Percentiles rank a stretch among this genome's conserved stretches.
These are phyloP conservation scores for Cremastobaeus sp. DNA, from an alignment of 2,888 invertebrate species.

Conservation along the genomic window DNA sequence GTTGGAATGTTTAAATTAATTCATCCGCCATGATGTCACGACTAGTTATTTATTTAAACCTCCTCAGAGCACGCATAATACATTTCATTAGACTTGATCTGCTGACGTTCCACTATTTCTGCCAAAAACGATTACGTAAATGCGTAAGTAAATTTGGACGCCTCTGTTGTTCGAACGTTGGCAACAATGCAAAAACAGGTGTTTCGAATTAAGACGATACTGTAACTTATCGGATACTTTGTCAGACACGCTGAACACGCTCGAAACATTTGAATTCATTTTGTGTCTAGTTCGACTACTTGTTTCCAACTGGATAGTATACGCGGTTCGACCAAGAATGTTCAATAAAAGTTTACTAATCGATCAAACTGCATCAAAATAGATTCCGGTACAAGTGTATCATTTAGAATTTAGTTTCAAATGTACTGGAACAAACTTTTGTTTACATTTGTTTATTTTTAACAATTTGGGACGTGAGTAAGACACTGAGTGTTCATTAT, in stretches of 20 bases:
- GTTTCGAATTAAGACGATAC: constrained; percentile 39
- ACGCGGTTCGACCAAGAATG: no score
- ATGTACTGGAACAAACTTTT: no score
- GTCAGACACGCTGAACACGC: constrained; percentile 43
- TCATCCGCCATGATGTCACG: not conserved
- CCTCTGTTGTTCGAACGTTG: constrained; percentile 26
- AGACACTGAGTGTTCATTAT: no score
- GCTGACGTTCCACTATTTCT: constrained; percentile 28
- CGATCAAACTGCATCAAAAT: no score
- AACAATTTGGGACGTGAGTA: no score
- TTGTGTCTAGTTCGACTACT: constrained; percentile 20
- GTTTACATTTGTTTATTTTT: no score
- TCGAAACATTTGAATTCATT: constrained; percentile 30
- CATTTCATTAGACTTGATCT: not conserved
- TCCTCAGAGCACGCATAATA: not conserved
- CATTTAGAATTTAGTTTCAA: no score
- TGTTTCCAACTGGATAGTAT: not conserved
- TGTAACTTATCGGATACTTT: constrained; percentile 43
- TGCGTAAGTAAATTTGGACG: constrained; percentile 26
- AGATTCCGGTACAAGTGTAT: no score
- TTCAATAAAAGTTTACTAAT: no score
- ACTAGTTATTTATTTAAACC: constrained; percentile 2
- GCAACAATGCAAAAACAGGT: constrained; percentile 51
- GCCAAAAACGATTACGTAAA: constrained; percentile 40
- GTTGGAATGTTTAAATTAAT: constrained; percentile 2